Evolutionary conservation across 2,888 invertebrate genomes (phyloP), one percentile per base, ranked within the genome.

Genomic region (Ochropacha duplaris): DNA sequence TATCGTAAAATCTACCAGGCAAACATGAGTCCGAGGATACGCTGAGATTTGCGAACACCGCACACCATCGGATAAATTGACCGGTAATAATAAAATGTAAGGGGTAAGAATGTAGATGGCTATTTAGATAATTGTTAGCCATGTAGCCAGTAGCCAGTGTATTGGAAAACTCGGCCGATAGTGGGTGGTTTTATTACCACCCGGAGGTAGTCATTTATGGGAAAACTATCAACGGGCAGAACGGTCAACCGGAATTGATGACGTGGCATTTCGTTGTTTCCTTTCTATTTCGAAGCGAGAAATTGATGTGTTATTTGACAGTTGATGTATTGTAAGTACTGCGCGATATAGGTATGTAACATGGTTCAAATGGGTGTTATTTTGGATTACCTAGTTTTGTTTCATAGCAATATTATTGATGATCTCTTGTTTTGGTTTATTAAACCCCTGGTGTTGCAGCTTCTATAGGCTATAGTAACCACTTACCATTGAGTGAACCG

Each of bases 21-120:
- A 87, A 90, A 90, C 90, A 91, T 72, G 78, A 81, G 71, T 74
- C 74, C 67, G 67, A 76, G 81, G 82, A 88, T 87, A 72, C 74
- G 85, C 86, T 81, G 86, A 90, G 88, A 90, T 88, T 88, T 88
- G 89, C 90, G 80, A 85, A 89, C 87, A 76, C 65, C 71, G 71
- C 74, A 84, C 65, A 64, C 77, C 69, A 77, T 86, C 84, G 86
- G 90, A 89, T 90, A 92, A 92, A 93, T 92, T 92, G 93, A 90
- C 92, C 92, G 91, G 91, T 89, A 91, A 90, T 93, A 92, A 93
- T 92, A 93, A 93, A 93, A 89, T 84, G 90, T 90, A 93, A 92
- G 90, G 90, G 92, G 92, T 92, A 92, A 91, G 90, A 92, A 92
- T 91, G 90, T 88, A 93, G 93, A 93, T 93, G 87, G 92, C 93